phyloP scores from a whole-genome alignment of 2,797 vertebrate genomes.

The Mormyrops attenuatus region DNA sequence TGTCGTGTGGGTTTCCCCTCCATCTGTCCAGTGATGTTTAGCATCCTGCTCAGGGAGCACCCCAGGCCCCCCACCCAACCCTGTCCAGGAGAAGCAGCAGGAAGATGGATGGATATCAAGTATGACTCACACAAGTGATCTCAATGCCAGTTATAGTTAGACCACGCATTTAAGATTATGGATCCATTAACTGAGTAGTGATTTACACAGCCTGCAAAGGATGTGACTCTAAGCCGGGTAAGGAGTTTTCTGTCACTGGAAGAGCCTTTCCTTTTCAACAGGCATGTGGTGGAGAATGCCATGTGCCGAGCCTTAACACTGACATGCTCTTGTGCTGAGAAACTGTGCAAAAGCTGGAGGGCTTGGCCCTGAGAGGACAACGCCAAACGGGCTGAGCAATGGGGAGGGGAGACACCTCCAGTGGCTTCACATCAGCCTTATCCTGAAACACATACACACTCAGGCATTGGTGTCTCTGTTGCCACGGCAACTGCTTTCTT shows the following conservation, averaged over 20 bases:
- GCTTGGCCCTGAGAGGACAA: neutral
- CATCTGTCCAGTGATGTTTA: neutral
- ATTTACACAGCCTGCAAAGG: neutral
- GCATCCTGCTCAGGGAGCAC: neutral
- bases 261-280: neutral
- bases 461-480: slow-evolving; percentile 77
- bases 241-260: neutral
- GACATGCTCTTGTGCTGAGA: neutral
- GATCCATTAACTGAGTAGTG: neutral
- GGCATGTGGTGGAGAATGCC: neutral
- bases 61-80: neutral
- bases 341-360: neutral
- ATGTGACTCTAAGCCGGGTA: neutral
- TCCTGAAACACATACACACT: slow-evolving; percentile 46
- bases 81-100: neutral
- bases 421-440: slow-evolving; percentile 55
- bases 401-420: slow-evolving; percentile 17
- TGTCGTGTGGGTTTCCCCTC: neutral
- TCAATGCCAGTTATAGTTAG: neutral
- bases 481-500: slow-evolving; percentile 81
- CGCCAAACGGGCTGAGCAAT: slow-evolving; percentile 17
- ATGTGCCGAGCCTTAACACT: neutral
- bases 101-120: neutral
- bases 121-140: neutral
- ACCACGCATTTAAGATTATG: neutral